phyloP scores from a whole-genome alignment of 2,888 invertebrate genomes.

The Volucella inflata region DNA sequence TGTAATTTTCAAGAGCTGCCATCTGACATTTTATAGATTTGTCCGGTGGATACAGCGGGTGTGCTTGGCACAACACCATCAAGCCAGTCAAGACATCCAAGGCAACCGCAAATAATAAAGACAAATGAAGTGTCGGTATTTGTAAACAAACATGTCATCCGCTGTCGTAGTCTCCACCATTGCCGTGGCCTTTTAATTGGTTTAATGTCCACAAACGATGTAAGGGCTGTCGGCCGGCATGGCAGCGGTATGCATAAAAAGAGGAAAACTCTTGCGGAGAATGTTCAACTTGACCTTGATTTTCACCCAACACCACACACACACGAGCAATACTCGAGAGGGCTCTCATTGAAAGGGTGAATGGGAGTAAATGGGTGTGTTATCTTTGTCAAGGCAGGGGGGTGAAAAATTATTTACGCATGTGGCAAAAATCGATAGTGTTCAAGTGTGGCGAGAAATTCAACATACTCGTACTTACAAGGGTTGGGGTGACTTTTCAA shows the following conservation, averaged over 20 bases:
- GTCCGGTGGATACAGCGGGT: background rate
- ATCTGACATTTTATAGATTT: background rate
- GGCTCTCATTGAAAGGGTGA: too few species aligned
- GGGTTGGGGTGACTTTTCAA: too few species aligned
- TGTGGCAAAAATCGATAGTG: background rate
- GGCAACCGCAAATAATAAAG: constrained; percentile 33
- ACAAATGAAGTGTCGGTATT: constrained; percentile 25
- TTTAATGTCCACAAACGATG: constrained; percentile 23
- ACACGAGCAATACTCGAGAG: too few species aligned
- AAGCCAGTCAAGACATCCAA: background rate
- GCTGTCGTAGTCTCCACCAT: background rate
- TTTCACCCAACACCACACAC: background rate
- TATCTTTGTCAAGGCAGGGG: background rate
- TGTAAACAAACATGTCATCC: constrained; percentile 45
- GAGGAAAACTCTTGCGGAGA: background rate
- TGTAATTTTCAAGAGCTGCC: constrained; percentile 14
- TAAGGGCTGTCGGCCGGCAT: background rate
- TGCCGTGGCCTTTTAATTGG: constrained; percentile 35
- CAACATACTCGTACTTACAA: too few species aligned
- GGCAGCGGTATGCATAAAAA: background rate
- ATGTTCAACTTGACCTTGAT: constrained; percentile 32
- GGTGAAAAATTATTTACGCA: background rate
- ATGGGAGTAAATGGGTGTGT: background rate
- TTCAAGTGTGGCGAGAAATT: background rate
- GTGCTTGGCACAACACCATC: background rate